Conservation (phyloP, 2,113 vertebrate genomes). For the Sinocyclocheilus anshuiensis region DNA sequence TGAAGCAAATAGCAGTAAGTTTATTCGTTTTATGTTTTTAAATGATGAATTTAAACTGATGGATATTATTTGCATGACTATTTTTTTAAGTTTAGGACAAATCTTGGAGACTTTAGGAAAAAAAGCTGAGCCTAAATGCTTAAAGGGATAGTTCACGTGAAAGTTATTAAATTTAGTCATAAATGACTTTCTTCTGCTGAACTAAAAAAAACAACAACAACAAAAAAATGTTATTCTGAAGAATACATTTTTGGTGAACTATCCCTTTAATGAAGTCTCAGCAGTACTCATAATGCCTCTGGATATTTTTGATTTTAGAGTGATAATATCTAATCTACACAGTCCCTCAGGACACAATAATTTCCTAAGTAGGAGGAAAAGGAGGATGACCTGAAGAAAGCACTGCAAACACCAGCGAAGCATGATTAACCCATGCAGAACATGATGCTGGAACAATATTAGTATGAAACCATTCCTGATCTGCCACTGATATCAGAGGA, state of each 20-base stretch:
- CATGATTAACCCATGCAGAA: neutral
- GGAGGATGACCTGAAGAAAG: neutral
- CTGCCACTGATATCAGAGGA: no score
- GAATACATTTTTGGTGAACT: neutral
- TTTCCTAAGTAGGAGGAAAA: neutral
- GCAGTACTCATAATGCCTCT: neutral
- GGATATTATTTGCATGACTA: neutral
- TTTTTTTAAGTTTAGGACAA: neutral
- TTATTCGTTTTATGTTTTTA: neutral
- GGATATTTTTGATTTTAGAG: neutral
- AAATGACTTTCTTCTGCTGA: neutral
- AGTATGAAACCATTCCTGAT: no score
- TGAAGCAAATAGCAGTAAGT: neutral
- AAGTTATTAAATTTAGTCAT: no score
- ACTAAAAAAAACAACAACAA: neutral
- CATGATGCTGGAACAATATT: no score
- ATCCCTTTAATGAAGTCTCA: neutral
- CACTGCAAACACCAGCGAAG: neutral
- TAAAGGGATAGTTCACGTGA: neutral
- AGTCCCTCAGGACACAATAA: neutral
- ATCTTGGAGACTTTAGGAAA: neutral
- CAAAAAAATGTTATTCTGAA: neutral
- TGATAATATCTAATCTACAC: neutral
- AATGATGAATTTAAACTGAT: neutral
- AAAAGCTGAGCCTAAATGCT: neutral